Evolutionary conservation across 2,113 vertebrate species (phyloP).

Genomic region (Engystomops pustulosus): DNA sequence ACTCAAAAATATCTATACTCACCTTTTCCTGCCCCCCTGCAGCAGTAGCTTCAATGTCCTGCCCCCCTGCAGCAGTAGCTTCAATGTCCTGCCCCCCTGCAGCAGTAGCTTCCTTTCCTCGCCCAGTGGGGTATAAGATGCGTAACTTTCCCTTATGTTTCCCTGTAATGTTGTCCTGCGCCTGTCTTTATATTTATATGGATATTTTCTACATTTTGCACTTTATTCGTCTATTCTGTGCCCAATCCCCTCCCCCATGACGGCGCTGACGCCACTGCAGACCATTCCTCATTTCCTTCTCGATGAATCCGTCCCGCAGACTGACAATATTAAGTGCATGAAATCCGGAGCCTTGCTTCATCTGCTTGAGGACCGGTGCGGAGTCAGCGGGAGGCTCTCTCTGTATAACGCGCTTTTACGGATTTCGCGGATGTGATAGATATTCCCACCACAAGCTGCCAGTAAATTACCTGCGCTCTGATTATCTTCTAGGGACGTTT

Average conservation of each 20-base stretch:
- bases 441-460: background rate
- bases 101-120: too few species aligned
- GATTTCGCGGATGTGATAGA: background rate
- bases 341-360: conserved; percentile 44
- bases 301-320: background rate
- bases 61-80: too few species aligned
- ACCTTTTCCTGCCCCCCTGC: too few species aligned
- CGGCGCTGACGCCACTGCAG: background rate
- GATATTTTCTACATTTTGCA: too few species aligned
- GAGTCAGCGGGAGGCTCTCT: conserved; percentile 3
- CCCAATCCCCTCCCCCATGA: background rate
- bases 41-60: too few species aligned
- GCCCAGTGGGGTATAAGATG: too few species aligned
- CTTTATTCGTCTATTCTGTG: background rate
- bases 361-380: background rate
- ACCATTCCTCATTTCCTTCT: background rate
- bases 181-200: too few species aligned
- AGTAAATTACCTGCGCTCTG: conserved; percentile 33
- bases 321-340: conserved; percentile 24
- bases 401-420: background rate
- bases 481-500: conserved; percentile 34
- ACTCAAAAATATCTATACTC: too few species aligned
- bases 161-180: too few species aligned
- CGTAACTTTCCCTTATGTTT: too few species aligned
- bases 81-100: too few species aligned